Conservation (phyloP, 2,888 invertebrate species). For the Nymphalis polychloros region DNA sequence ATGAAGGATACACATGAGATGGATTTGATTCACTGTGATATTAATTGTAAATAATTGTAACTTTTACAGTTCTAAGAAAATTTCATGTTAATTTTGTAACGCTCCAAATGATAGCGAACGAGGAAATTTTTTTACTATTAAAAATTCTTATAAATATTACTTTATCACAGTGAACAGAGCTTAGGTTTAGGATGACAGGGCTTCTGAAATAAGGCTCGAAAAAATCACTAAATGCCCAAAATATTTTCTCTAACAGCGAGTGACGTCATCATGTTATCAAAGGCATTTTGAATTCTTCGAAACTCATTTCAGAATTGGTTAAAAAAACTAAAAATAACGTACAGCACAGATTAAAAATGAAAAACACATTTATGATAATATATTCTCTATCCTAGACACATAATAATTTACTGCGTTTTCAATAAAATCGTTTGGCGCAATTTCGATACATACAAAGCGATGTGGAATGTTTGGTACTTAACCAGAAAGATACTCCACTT, state of each 20-base stretch:
- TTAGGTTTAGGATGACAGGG: conserved; percentile 45
- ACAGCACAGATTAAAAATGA: conserved; percentile 23
- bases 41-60: conserved; percentile 30
- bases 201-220: conserved; percentile 31
- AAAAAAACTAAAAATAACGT: conserved; percentile 20
- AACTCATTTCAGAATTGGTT: conserved; percentile 23
- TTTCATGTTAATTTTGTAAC: conserved; percentile 1
- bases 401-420: conserved; percentile 31
- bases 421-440: conserved; percentile 45
- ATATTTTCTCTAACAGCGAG: no score
- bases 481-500: conserved; percentile 6
- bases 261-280: no score
- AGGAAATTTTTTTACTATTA: conserved; percentile 27
- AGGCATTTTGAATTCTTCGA: background rate
- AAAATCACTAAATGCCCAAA: background rate
- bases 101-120: conserved; percentile 7
- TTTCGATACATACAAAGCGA: conserved; percentile 50
- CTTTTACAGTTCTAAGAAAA: conserved; percentile 5
- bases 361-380: conserved; percentile 36
- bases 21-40: conserved; percentile 62
- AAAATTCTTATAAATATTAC: conserved; percentile 39
- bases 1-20: conserved; percentile 22
- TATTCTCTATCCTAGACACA: conserved; percentile 31
- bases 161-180: conserved; percentile 71
- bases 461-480: conserved; percentile 51